These are phyloP conservation scores for Pachymerium ferrugineum DNA, from an alignment of 2,888 invertebrate species.

Conservation along the genomic window DNA sequence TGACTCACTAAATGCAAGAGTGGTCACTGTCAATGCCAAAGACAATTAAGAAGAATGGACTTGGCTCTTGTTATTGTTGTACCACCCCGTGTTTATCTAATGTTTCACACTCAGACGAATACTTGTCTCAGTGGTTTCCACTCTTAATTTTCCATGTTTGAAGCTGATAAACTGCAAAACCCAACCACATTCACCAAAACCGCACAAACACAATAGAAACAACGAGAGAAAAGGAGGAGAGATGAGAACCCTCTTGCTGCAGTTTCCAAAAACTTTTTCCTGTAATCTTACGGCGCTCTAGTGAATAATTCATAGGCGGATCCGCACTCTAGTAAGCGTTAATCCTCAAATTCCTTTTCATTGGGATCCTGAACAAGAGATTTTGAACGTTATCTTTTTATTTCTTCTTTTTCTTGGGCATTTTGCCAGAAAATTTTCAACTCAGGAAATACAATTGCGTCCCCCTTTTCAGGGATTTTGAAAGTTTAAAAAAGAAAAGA, in stretches of 20 bases:
- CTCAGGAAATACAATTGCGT: background rate
- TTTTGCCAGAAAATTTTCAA: background rate
- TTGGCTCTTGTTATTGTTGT: background rate
- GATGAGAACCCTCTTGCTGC: background rate
- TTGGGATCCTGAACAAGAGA: background rate
- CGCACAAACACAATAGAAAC: background rate
- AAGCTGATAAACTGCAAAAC: background rate
- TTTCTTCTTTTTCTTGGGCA: background rate
- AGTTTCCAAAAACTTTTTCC: background rate
- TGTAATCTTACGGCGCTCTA: background rate
- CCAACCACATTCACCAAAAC: background rate
- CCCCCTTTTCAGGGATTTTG: background rate
- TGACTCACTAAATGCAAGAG: background rate
- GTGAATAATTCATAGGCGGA: background rate
- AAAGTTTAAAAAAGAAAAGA: background rate
- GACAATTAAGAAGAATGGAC: background rate
- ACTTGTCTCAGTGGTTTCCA: background rate
- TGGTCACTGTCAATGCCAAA: background rate
- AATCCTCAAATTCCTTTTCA: background rate
- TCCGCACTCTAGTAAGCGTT: background rate
- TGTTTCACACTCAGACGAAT: background rate
- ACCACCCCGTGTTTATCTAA: background rate
- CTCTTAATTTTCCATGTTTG: background rate
- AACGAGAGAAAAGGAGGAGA: background rate
- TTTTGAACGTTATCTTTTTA: background rate